Conservation (phyloP, 2,797 vertebrate genomes). For the Agapornis canus region DNA sequence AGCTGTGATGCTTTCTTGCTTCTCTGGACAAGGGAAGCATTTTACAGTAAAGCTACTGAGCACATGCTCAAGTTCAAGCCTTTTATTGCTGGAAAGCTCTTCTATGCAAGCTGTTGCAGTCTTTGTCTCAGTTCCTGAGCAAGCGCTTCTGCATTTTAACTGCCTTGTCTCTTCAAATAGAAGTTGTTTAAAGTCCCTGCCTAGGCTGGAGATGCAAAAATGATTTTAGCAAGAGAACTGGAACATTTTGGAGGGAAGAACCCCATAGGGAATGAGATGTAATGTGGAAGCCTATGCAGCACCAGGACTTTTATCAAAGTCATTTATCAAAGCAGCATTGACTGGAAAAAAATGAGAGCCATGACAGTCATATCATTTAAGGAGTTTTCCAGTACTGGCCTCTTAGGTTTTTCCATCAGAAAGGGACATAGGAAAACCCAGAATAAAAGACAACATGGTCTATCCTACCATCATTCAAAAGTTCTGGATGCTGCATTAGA, state of each 20-base stretch:
- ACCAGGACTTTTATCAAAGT: neutral
- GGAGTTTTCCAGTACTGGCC: neutral
- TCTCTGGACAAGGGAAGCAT: neutral
- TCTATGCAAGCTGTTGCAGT: neutral
- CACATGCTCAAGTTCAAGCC: neutral
- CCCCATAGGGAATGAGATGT: neutral
- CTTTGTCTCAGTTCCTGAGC: neutral
- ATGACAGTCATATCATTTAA: neutral
- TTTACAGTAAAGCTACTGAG: neutral
- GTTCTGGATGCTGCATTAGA: neutral
- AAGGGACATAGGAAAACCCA: neutral
- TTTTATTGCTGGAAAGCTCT: neutral
- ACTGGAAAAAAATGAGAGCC: neutral
- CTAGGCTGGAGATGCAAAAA: neutral
- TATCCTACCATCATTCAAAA: neutral
- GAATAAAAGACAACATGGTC: neutral
- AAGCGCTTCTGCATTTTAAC: neutral
- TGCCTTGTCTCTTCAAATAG: neutral
- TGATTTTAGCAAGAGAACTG: neutral
- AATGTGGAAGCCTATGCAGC: neutral
- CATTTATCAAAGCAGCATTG: neutral
- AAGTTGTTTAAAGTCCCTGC: neutral
- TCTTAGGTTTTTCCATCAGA: neutral
- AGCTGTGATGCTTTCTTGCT: neutral
- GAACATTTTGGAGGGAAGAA: neutral